Conservation (phyloP, 2,797 vertebrate genomes). For the Muscicapa comitata region DNA sequence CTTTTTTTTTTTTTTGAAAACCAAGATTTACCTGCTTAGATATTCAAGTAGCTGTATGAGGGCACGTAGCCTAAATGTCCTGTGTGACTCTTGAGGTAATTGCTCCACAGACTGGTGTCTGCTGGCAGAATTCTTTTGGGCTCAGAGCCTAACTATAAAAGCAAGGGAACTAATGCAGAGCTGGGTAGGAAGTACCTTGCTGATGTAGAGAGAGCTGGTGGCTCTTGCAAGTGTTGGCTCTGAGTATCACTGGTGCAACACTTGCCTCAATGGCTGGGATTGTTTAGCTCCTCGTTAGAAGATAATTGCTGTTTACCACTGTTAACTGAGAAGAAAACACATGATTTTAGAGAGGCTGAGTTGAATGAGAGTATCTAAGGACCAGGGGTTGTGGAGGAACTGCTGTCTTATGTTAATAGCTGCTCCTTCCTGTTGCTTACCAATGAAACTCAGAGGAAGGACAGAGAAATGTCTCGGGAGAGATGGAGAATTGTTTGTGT, state of each 20-base stretch:
- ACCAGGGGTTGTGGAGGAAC: neutral
- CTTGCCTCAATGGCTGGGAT: neutral
- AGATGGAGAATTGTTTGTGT: constrained; percentile 21
- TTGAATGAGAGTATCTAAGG: neutral
- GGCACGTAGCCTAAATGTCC: neutral
- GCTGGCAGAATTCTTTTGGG: neutral
- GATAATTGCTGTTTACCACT: neutral
- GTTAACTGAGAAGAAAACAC: neutral
- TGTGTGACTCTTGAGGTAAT: neutral
- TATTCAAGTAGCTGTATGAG: neutral
- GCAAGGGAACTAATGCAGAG: neutral
- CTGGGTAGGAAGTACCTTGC: neutral
- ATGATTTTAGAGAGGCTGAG: neutral
- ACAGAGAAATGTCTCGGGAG: neutral
- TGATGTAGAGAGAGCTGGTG: neutral
- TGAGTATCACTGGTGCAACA: neutral
- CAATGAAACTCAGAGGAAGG: neutral
- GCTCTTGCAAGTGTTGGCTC: neutral
- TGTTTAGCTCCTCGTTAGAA: neutral
- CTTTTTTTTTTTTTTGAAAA: neutral
- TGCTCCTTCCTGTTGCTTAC: neutral
- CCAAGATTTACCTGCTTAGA: neutral
- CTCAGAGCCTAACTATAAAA: neutral
- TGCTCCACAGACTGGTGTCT: neutral
- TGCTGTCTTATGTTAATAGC: neutral